Base-by-base conservation (phyloP, 92 coral and sea anemone genomes). In the Paramuricea clavata region DNA sequence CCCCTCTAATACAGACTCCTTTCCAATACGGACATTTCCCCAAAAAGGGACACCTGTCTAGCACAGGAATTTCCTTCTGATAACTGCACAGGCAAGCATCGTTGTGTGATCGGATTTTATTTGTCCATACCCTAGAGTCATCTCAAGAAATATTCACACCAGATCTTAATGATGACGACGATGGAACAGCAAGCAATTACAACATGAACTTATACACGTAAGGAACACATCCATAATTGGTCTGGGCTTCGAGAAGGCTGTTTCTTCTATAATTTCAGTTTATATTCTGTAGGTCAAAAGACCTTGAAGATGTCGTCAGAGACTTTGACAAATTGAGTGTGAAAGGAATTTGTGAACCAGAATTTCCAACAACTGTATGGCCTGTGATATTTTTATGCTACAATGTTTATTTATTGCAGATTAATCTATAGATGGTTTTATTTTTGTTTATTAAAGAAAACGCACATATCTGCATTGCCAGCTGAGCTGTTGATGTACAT, bases 401-500 rank as follows among this genome's bases (percentile, higher is more conserved):
- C n/a, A 28, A 67, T 28, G 0, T 67, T 67, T 26, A 0, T 65
- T 65, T 23, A 15, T 67, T 28, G 17, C 12, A 67, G 6, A 28
- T 5, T 2, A 25, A 67, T 67, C 28, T 28, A 65, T n/a, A 2
- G 25, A 72, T 16, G 0, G 10, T 42, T 16, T 12, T 72, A 6
- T 28, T 36, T 72, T 23, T n/a, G 59, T 19, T 16, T 30, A 44
- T 72, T 92, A 3, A 85, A 96, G 99, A 89, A 87, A 85, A 94
- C 97, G 6, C 99, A 96, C 83, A 93, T 96, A 60, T 96, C 98
- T 34, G 94, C 85, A 49, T 88, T 96, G 42, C 99, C 99, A 12
- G 92, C 93, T 64, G 99, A 96, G 74, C 83, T 96, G 39, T 71
- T 96, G 54, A 89, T 94, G 95, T 90, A 92, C 83, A 93, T 96